Conservation (phyloP, 2,888 invertebrate species). For the Hipparchia semele region DNA sequence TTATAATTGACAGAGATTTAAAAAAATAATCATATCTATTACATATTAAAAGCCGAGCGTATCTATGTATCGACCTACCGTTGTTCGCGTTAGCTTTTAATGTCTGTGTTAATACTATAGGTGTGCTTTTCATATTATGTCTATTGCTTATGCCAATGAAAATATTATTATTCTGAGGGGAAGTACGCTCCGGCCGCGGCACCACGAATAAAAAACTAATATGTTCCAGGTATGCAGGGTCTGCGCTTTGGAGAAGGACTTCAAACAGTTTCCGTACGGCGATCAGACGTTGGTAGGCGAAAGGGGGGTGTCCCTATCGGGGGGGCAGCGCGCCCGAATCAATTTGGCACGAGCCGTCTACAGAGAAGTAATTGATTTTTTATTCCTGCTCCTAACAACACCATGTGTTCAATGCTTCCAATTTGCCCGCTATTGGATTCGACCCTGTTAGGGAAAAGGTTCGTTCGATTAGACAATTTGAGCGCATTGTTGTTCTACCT, state of each 20-base stretch:
- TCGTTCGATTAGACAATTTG: slow-evolving; percentile 14
- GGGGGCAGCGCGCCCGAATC: slow-evolving; percentile 89
- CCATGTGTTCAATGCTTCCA: slow-evolving; percentile 31
- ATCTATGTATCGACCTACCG: background rate
- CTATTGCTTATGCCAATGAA: slow-evolving; percentile 5
- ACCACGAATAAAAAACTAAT: slow-evolving; percentile 32
- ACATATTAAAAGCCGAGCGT: too few species aligned
- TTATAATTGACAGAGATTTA: too few species aligned
- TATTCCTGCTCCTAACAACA: slow-evolving; percentile 42
- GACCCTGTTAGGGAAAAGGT: slow-evolving; percentile 15
- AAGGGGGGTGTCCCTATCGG: slow-evolving; percentile 87
- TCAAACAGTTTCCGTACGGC: slow-evolving; percentile 84
- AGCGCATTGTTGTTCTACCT: slow-evolving; percentile 11
- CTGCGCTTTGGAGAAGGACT: slow-evolving; percentile 81
- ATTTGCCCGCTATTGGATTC: slow-evolving; percentile 28
- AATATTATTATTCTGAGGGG: slow-evolving; percentile 13
- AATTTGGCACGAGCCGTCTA: slow-evolving; percentile 83
- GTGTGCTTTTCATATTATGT: background rate
- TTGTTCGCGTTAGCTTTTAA: background rate
- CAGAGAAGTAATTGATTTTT: slow-evolving; percentile 68
- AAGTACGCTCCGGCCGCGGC: background rate
- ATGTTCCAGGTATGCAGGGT: slow-evolving; percentile 67
- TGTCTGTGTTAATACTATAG: background rate
- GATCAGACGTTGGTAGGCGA: slow-evolving; percentile 89
- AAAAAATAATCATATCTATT: too few species aligned